A percentile compares a stretch with the other conserved stretches of the same genome.
Conservation (phyloP, 2,797 vertebrate genomes). For the Enteromius argenteus region DNA sequence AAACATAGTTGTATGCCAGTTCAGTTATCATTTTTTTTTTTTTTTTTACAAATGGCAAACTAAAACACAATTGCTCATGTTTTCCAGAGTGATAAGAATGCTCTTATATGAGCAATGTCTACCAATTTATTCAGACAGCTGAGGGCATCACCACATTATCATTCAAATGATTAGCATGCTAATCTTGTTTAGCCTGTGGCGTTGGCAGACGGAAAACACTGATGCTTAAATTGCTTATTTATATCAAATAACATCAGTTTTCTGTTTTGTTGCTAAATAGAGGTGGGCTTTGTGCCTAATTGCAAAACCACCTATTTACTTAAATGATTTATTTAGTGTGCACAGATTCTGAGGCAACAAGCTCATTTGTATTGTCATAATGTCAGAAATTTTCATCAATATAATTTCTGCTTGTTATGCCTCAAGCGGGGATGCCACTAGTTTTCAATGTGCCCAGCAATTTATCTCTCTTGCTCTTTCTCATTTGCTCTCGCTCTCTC, state of each 20-base stretch:
- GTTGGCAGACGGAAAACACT: slow-evolving; percentile 76
- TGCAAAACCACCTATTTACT: slow-evolving; percentile 75
- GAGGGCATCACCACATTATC: slow-evolving; percentile 82
- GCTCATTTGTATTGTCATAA: slow-evolving; percentile 54
- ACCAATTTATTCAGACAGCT: slow-evolving; percentile 80
- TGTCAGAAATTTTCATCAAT: slow-evolving; percentile 47
- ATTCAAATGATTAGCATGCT: slow-evolving; percentile 87
- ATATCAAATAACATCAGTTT: slow-evolving; percentile 80
- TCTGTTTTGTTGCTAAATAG: slow-evolving; percentile 72
- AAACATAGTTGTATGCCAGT: slow-evolving; percentile 7
- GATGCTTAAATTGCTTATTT: slow-evolving; percentile 84
- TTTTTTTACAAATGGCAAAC: slow-evolving; percentile 65
- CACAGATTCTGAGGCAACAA: slow-evolving; percentile 67
- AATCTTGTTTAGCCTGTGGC: slow-evolving; percentile 82
- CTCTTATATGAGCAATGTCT: slow-evolving; percentile 76
- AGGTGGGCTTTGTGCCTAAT: slow-evolving; percentile 75
- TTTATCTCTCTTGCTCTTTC: background rate
- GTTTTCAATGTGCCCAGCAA: slow-evolving; percentile 33
- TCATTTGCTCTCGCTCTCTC: background rate
- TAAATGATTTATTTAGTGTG: slow-evolving; percentile 63
- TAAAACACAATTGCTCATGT: slow-evolving; percentile 75
- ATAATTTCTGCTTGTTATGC: slow-evolving; percentile 39
- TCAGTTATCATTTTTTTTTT: slow-evolving; percentile 25
- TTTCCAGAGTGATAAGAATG: slow-evolving; percentile 81
- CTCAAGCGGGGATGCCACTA: slow-evolving; percentile 21